phyloP scores from a whole-genome alignment of 2,113 vertebrate genomes.

The Gallinago jamesoni region DNA sequence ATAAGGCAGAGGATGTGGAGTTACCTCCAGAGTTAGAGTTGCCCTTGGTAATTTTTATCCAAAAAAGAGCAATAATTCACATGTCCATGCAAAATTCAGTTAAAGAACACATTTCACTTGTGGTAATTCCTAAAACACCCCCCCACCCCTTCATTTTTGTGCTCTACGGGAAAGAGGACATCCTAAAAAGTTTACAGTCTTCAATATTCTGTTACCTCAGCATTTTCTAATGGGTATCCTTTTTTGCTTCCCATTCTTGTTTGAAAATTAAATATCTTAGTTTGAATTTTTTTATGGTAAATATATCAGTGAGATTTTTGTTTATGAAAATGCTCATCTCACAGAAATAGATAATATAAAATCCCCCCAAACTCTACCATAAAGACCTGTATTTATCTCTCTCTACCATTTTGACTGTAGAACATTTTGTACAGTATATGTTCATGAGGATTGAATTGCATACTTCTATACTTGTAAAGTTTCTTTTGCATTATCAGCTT shows the following conservation, averaged over 20 bases:
- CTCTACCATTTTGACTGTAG: background rate
- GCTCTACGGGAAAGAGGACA: background rate
- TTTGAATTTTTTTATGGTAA: background rate
- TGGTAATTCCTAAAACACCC: background rate
- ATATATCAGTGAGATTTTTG: background rate
- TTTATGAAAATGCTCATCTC: background rate
- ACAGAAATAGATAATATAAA: background rate
- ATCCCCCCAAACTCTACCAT: background rate
- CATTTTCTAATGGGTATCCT: background rate
- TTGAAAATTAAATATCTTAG: background rate
- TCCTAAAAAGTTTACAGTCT: background rate
- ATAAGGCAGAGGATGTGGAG: background rate
- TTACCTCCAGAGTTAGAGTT: background rate
- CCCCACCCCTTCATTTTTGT: background rate
- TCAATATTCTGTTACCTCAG: background rate
- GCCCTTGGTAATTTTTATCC: background rate
- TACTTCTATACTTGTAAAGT: conserved; percentile 28
- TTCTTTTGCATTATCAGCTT: background rate
- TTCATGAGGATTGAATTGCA: background rate
- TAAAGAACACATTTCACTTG: background rate
- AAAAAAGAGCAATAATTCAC: background rate
- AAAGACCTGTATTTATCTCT: background rate
- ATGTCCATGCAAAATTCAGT: background rate
- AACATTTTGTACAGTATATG: background rate
- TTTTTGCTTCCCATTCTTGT: background rate